phyloP scores from a whole-genome alignment of 1,140 invertebrate genomes.

The Copidosoma floridanum region DNA sequence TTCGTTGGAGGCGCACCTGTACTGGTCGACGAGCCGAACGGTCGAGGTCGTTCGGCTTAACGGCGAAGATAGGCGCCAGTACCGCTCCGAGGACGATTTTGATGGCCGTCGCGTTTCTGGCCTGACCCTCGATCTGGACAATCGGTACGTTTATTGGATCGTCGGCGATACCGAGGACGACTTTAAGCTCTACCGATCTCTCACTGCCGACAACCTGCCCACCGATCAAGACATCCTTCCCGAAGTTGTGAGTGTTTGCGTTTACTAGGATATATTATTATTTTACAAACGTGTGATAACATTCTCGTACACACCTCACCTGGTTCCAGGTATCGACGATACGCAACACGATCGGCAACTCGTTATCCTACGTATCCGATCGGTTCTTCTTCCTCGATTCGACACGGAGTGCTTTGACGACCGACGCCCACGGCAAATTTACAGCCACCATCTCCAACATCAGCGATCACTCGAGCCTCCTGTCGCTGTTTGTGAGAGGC shows the following conservation, averaged over 20 bases:
- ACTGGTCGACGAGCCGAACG: slow-evolving; percentile 83
- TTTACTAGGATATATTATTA: not conserved
- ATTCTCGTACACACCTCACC: not conserved
- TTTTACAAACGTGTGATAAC: no score
- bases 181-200: slow-evolving; percentile 69
- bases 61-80: slow-evolving; percentile 71
- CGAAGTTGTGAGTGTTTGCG: slow-evolving; percentile 47
- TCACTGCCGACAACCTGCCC: slow-evolving; percentile 60
- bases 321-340: slow-evolving; percentile 49
- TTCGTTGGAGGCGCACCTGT: slow-evolving; percentile 75
- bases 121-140: slow-evolving; percentile 74
- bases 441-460: not conserved
- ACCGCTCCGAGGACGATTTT: slow-evolving; percentile 73
- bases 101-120: slow-evolving; percentile 81
- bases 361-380: slow-evolving; percentile 4
- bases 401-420: not conserved
- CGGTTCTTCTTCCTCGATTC: slow-evolving; percentile 3
- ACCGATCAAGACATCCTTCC: slow-evolving; percentile 47
- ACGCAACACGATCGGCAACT: not conserved
- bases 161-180: slow-evolving; percentile 69
- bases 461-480: not conserved
- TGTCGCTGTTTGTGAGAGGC: not conserved
- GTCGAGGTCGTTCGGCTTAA: slow-evolving; percentile 78
- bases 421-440: slow-evolving; percentile 11
- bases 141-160: slow-evolving; percentile 76